These are phyloP conservation scores for Clupea harengus DNA, from an alignment of 2,113 vertebrate species.

Conservation along the genomic window DNA sequence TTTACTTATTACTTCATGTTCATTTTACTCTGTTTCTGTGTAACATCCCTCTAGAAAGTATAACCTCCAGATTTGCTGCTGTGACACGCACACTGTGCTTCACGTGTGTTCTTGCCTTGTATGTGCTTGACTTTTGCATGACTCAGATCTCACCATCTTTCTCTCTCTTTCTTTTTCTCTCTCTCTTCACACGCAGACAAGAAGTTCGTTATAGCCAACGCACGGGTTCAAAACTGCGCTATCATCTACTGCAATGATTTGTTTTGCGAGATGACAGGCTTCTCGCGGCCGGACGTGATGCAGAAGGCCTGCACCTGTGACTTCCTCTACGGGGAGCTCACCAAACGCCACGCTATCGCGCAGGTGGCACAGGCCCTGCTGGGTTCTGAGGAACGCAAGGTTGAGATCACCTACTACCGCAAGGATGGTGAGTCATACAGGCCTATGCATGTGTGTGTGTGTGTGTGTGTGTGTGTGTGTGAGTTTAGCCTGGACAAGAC, in stretches of 20 bases:
- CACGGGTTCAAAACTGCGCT: conserved; percentile 95
- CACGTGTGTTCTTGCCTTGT: background rate
- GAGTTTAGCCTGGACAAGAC: background rate
- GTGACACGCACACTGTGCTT: background rate
- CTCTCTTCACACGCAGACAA: conserved; percentile 75
- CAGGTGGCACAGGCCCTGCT: conserved; percentile 90
- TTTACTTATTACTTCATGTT: background rate
- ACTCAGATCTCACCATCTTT: background rate
- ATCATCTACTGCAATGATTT: conserved; percentile 99
- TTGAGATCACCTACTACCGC: conserved; percentile 95
- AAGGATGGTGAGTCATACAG: conserved; percentile 88
- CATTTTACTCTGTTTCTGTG: no score
- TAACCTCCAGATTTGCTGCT: background rate
- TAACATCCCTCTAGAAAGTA: no score
- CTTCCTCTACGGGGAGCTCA: conserved; percentile 93
- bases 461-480: background rate
- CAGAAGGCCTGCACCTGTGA: conserved; percentile 97
- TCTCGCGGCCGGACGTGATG: conserved; percentile 97
- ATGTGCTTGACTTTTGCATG: background rate
- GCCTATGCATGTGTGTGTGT: background rate
- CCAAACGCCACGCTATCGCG: conserved; percentile 85
- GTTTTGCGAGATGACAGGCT: conserved; percentile 99
- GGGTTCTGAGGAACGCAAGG: conserved; percentile 94
- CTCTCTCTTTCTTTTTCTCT: no score
- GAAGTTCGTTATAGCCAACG: conserved; percentile 99